Percentiles rank a stretch among this genome's conserved stretches.
These are phyloP conservation scores for Fringilla coelebs DNA, from an alignment of 2,797 vertebrate species.

Conservation along the genomic window DNA sequence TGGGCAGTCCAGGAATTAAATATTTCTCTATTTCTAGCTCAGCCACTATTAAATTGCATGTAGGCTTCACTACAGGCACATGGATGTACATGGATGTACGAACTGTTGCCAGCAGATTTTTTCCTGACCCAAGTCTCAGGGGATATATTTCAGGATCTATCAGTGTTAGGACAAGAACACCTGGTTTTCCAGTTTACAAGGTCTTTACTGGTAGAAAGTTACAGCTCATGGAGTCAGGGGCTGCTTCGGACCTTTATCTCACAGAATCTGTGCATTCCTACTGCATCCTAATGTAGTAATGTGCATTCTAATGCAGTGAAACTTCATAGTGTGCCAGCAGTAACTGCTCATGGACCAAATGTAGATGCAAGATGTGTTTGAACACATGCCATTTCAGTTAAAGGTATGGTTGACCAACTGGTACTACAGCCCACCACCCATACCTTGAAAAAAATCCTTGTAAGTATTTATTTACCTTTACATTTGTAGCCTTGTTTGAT, in stretches of 20 bases:
- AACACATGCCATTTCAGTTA: background rate
- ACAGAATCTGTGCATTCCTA: background rate
- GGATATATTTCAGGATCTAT: background rate
- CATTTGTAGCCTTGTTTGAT: conserved; percentile 99
- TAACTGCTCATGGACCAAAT: background rate
- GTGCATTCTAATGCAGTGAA: background rate
- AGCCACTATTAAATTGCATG: background rate
- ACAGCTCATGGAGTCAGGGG: background rate
- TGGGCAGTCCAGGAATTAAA: background rate
- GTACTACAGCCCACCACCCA: background rate
- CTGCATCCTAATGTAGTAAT: background rate
- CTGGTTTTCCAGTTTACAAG: background rate
- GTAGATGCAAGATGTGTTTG: background rate
- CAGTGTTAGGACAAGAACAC: background rate
- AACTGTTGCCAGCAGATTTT: background rate
- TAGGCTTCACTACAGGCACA: background rate
- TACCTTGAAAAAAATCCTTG: background rate
- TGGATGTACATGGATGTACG: background rate
- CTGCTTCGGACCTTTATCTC: background rate
- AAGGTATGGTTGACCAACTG: background rate
- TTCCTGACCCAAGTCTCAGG: background rate
- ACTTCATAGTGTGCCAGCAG: background rate
- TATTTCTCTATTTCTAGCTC: background rate
- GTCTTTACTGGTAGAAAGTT: background rate
- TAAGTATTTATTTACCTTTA: conserved; percentile 84